These are phyloP conservation scores for Monopterus albus DNA, from an alignment of 2,113 vertebrate genomes.

Conservation along the genomic window DNA sequence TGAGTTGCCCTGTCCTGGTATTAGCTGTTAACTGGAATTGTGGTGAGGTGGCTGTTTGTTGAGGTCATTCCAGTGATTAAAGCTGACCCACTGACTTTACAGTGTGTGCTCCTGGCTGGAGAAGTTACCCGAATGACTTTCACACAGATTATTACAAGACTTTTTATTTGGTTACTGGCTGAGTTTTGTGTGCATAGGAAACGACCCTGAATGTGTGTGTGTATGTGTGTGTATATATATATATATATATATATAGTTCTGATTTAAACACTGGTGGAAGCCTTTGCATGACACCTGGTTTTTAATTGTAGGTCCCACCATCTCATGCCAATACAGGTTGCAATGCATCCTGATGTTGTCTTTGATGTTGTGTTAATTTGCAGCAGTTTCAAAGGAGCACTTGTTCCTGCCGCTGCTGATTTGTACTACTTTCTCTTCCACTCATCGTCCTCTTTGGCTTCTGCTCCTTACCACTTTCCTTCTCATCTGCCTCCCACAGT, in stretches of 20 bases:
- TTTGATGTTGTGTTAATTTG: conserved; percentile 32
- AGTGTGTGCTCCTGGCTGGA: conserved; percentile 14
- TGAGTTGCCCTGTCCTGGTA: too few species aligned
- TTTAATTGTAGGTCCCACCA: neutral
- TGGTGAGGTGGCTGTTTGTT: conserved; percentile 1
- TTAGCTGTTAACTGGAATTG: too few species aligned
- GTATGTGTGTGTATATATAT: too few species aligned
- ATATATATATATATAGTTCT: too few species aligned
- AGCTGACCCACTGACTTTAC: conserved; percentile 21
- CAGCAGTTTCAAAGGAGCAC: conserved; percentile 27
- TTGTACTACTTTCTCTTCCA: conserved; percentile 1
- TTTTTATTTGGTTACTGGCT: neutral
- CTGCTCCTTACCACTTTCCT: neutral
- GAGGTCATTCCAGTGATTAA: conserved; percentile 31
- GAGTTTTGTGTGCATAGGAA: neutral
- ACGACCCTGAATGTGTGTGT: too few species aligned
- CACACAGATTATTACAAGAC: neutral
- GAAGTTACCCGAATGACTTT: conserved; percentile 34
- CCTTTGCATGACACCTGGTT: neutral
- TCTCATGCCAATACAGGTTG: too few species aligned
- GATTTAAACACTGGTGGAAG: neutral
- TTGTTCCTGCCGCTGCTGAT: neutral
- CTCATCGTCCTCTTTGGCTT: neutral
- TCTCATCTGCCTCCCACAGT: conserved; percentile 10
- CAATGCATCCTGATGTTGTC: neutral